Evolutionary conservation across 2,888 invertebrate genomes (phyloP), one percentile per base, ranked within the genome.

Genomic region (Vesta saturnalis): DNA sequence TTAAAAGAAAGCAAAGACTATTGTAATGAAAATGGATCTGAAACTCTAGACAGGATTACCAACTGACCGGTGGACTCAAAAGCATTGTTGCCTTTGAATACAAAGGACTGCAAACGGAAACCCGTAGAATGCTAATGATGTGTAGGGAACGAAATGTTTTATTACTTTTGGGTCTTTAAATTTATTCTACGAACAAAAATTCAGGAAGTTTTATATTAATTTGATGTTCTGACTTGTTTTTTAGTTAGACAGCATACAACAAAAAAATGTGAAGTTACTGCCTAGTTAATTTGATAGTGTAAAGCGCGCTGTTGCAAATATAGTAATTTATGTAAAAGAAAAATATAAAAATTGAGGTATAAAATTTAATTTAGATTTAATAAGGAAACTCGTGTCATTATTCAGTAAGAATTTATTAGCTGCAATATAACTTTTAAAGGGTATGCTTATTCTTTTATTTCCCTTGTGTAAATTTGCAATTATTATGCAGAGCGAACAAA

Each of bases 1-100:
- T 54, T 69, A 72, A 69, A 74, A 74, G 73, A 74, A 76, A 73
- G 72, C 67, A 70, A 71, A 72, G 69, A 70, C 71, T 72, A 72
- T 67, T 67, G 66, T 71, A 74, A 72, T 72, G 74, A 73, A 73
- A 75, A 75, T 71, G 73, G 69, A 72, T 69, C 67, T 64, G 75
- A 73, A 76, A 74, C 76, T 76, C 72, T 73, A 76, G 74, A 77
- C 72, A 74, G 77, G 74, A 76, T 77, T 77, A 77, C 77, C 60
- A 77, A 76, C 76, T 74, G 73, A 63, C 70, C 71, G 63, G 66
- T 69, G 74, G 73, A 74, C 73, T 74, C 72, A 74, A 72, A 58
- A 75, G 74, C 72, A 71, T 70, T 73, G 72, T 72, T 67, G 66
- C 70, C 69, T 72, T 72, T 72, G 68, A 69, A 68, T 69, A 74